Evolutionary conservation across 2,888 invertebrate genomes (phyloP).

Genomic region (Orchestes rusci): DNA sequence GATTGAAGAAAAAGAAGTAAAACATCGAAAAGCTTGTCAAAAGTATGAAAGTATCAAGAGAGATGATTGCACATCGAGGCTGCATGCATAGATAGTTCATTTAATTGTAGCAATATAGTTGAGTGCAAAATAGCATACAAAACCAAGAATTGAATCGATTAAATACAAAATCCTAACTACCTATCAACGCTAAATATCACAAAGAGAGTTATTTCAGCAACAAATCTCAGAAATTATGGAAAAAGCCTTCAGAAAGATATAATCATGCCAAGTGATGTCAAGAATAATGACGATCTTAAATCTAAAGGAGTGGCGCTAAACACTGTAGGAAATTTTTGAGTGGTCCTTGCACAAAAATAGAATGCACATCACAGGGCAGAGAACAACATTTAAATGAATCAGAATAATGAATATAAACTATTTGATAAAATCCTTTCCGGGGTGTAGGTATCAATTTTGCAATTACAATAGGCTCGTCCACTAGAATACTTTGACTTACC

Average conservation of each 20-base stretch:
- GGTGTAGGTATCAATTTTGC: too few relatives aligned
- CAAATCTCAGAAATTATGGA: too few relatives aligned
- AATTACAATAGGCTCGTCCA: too few relatives aligned
- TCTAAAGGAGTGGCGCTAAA: conserved; percentile 44
- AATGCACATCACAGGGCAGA: conserved; percentile 46
- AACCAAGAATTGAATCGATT: too few relatives aligned
- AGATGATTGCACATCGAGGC: conserved; percentile 23
- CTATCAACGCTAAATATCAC: too few relatives aligned
- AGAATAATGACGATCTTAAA: not conserved
- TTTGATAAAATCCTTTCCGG: conserved; percentile 2
- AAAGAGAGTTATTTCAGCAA: too few relatives aligned
- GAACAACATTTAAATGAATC: conserved; percentile 41
- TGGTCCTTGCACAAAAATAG: conserved; percentile 67
- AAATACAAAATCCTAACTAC: too few relatives aligned
- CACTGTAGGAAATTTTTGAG: conserved; percentile 62
- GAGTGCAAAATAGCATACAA: too few relatives aligned
- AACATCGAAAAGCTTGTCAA: conserved; percentile 22
- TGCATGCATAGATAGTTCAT: too few relatives aligned
- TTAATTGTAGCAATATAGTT: too few relatives aligned
- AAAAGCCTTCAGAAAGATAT: too few relatives aligned
- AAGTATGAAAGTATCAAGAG: conserved; percentile 14
- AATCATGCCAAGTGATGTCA: conserved; percentile 24
- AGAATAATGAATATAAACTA: conserved; percentile 17
- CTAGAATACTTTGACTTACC: conserved; percentile 67
- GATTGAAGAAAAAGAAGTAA: conserved; percentile 16